Evolutionary conservation across 2,888 invertebrate species (phyloP).

Genomic region (Urechis unicinctus): DNA sequence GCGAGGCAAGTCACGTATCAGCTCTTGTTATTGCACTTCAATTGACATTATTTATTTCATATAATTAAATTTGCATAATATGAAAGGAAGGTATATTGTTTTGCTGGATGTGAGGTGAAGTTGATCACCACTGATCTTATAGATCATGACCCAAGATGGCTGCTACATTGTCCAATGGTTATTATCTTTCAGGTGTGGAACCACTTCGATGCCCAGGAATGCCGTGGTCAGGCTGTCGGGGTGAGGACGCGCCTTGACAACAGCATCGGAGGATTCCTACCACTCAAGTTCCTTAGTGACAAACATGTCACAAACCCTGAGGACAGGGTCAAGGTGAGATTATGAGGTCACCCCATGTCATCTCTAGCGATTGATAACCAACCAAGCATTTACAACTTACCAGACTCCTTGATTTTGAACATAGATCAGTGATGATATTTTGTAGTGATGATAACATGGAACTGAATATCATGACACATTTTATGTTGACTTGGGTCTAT

Average conservation of each 20-base stretch:
- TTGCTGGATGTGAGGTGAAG: no score
- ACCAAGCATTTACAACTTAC: not conserved
- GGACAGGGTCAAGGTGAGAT: constrained; percentile 70
- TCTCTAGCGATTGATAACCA: no score
- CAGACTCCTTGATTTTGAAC: no score
- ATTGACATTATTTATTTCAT: not conserved
- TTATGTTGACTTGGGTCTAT: no score
- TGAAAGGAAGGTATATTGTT: no score
- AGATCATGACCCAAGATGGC: no score
- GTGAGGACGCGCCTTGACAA: constrained; percentile 86
- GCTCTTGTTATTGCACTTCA: not conserved
- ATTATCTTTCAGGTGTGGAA: constrained; percentile 71
- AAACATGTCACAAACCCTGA: constrained; percentile 88
- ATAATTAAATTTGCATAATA: no score
- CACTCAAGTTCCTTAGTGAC: constrained; percentile 88
- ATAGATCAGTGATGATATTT: no score
- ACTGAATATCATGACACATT: no score
- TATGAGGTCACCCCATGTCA: not conserved
- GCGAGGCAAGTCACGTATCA: constrained; percentile 59
- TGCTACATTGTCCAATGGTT: no score
- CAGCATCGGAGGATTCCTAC: constrained; percentile 80
- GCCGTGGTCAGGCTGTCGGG: constrained; percentile 93
- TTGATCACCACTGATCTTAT: no score
- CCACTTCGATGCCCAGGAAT: constrained; percentile 88
- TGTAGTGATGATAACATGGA: no score